These are phyloP conservation scores for Gnatocerus cornutus DNA, from an alignment of 2,888 invertebrate genomes.

Conservation along the genomic window DNA sequence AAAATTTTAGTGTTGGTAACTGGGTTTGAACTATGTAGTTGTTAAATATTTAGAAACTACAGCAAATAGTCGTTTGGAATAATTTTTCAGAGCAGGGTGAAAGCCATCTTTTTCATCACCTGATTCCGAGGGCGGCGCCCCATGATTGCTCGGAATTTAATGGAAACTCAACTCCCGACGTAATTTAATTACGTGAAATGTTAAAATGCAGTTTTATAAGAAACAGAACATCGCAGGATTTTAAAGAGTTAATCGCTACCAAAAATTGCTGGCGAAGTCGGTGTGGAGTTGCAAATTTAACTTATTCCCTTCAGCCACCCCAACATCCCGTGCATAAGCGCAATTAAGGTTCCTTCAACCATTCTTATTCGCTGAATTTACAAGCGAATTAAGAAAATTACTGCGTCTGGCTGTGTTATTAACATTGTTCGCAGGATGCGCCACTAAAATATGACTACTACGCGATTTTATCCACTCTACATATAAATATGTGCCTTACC, in stretches of 20 bases:
- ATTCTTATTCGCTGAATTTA: slow-evolving; percentile 64
- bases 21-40: no score
- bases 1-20: no score
- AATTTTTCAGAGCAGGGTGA: no score
- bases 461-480: slow-evolving; percentile 44
- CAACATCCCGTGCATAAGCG: slow-evolving; percentile 60
- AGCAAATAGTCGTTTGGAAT: no score
- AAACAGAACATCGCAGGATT: slow-evolving; percentile 40
- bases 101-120: neutral
- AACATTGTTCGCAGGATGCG: slow-evolving; percentile 59
- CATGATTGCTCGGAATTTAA: slow-evolving; percentile 32
- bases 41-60: no score
- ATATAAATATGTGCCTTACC: slow-evolving; percentile 37
- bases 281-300: slow-evolving; percentile 40
- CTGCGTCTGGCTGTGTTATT: slow-evolving; percentile 62
- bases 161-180: slow-evolving; percentile 31
- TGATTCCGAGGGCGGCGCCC: slow-evolving; percentile 15
- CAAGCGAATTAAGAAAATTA: slow-evolving; percentile 65
- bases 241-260: slow-evolving; percentile 46
- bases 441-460: slow-evolving; percentile 53
- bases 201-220: slow-evolving; percentile 40
- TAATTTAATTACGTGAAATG: slow-evolving; percentile 47
- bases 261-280: slow-evolving; percentile 5
- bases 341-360: slow-evolving; percentile 63
- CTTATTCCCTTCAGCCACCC: slow-evolving; percentile 34